Conservation (phyloP, 2,113 vertebrate genomes). For the Oxyruncus cristatus region DNA sequence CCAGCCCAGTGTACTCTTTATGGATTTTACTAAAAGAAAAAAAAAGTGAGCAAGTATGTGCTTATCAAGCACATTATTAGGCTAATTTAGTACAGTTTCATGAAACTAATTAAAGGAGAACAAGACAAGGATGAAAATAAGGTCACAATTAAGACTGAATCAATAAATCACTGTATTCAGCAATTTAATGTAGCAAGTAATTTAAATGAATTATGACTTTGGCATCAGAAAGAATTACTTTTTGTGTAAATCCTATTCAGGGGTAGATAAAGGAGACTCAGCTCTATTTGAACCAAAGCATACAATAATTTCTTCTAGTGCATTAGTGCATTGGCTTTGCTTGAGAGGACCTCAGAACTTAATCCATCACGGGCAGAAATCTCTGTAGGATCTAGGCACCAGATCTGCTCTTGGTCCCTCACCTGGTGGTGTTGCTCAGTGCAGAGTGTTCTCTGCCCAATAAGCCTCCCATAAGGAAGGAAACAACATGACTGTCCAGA, state of each 20-base stretch:
- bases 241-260: background rate
- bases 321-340: background rate
- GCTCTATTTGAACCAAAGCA: background rate
- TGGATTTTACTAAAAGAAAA: background rate
- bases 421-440: background rate
- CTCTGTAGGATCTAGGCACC: background rate
- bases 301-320: background rate
- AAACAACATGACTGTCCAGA: background rate
- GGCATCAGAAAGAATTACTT: background rate
- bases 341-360: background rate
- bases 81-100: constrained; percentile 8
- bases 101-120: constrained; percentile 26
- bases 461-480: background rate
- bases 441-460: background rate
- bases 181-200: background rate
- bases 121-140: constrained; percentile 40
- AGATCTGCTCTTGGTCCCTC: background rate
- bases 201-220: background rate
- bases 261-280: background rate
- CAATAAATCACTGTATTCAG: background rate
- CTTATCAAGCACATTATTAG: background rate
- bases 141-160: constrained; percentile 36
- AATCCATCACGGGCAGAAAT: background rate
- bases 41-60: background rate
- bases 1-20: background rate